phyloP scores from a whole-genome alignment of 2,888 invertebrate species.

The Drosophila mayaguana region DNA sequence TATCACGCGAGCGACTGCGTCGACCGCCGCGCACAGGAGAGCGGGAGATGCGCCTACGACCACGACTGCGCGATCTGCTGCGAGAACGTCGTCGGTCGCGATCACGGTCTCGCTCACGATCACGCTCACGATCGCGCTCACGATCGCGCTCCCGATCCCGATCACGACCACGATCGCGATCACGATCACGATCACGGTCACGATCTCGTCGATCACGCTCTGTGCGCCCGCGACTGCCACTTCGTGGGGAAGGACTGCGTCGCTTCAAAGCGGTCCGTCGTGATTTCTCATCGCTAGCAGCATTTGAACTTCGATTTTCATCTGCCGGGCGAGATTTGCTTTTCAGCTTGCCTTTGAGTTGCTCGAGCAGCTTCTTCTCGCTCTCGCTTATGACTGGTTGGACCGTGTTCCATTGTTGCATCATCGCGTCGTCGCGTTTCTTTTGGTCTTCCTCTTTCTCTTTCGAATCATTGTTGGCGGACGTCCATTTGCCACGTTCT shows the following conservation, averaged over 20 bases:
- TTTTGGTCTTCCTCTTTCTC: constrained; percentile 73
- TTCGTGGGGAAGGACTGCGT: constrained; percentile 62
- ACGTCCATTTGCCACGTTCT: constrained; percentile 83
- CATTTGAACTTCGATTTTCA: constrained; percentile 63
- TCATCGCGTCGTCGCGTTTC: constrained; percentile 86
- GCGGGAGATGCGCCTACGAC: constrained; percentile 72
- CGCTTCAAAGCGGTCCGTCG: constrained; percentile 43
- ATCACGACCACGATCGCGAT: constrained; percentile 47
- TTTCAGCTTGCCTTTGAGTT: constrained; percentile 83
- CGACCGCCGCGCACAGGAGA: constrained; percentile 60
- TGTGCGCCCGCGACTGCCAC: constrained; percentile 55
- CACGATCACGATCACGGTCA: constrained; percentile 52
- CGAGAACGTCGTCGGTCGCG: constrained; percentile 64
- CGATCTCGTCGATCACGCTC: constrained; percentile 55
- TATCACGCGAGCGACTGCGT: constrained; percentile 67
- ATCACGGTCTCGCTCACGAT: constrained; percentile 46
- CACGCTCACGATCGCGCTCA: constrained; percentile 49
- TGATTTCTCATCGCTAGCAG: constrained; percentile 66
- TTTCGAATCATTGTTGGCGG: constrained; percentile 69
- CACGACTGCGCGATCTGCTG: constrained; percentile 68
- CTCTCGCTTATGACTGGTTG: constrained; percentile 87
- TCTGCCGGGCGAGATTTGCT: constrained; percentile 73
- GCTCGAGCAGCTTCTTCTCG: constrained; percentile 87
- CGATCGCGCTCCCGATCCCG: constrained; percentile 48
- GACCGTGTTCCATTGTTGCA: constrained; percentile 87